A percentile compares a stretch with the other conserved stretches of the same genome.
Evolutionary conservation across 2,888 invertebrate genomes (phyloP).

Genomic region (Patella caerulea): DNA sequence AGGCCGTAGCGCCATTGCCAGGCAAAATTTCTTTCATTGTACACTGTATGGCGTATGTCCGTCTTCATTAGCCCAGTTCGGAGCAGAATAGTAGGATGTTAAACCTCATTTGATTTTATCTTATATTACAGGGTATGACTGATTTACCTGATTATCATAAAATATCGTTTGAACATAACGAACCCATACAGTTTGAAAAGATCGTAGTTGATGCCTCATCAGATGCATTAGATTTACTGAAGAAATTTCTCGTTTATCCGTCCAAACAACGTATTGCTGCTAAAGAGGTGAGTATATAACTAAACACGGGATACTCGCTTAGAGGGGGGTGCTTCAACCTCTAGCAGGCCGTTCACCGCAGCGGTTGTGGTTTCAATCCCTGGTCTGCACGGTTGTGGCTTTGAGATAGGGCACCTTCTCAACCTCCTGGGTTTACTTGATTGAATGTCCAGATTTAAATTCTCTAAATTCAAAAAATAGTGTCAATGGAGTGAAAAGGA

Average conservation of each 20-base stretch:
- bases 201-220: constrained; percentile 84
- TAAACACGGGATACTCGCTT: background rate
- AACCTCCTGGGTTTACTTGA: too few species aligned
- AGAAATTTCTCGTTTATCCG: constrained; percentile 85
- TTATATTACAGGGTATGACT: constrained; percentile 71
- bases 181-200: constrained; percentile 83
- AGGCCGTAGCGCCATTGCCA: too few species aligned
- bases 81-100: background rate
- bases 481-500: too few species aligned
- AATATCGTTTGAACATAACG: constrained; percentile 88
- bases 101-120: background rate
- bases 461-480: too few species aligned
- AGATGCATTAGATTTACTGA: constrained; percentile 82
- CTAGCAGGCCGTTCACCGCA: too few species aligned
- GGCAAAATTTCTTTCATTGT: background rate
- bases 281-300: constrained; percentile 79
- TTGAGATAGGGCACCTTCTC: too few species aligned
- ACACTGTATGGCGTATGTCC: background rate
- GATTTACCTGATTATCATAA: constrained; percentile 94
- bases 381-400: too few species aligned
- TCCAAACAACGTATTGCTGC: constrained; percentile 80
- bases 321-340: too few species aligned
- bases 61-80: background rate
- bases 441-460: too few species aligned
- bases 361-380: too few species aligned